A percentile compares a stretch with the other conserved stretches of the same genome.
Evolutionary conservation across 2,113 vertebrate genomes (phyloP).

Genomic region (Bombycilla garrulus): DNA sequence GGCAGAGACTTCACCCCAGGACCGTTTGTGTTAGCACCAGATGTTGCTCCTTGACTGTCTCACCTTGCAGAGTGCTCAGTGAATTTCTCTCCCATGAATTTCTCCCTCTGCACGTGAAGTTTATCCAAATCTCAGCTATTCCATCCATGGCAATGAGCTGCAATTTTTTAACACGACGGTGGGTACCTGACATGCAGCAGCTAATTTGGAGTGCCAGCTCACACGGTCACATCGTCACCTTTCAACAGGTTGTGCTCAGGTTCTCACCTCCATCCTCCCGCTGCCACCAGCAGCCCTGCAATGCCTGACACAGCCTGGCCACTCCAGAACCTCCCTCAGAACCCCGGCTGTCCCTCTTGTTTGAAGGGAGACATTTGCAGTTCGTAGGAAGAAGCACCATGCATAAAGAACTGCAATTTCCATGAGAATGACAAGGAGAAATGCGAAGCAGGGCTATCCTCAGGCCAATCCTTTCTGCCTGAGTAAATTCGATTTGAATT

Average conservation of each 20-base stretch:
- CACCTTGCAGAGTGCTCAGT: background rate
- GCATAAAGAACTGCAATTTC: conserved; percentile 64
- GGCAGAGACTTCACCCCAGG: background rate
- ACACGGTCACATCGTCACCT: fast-evolving
- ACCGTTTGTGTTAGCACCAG: background rate
- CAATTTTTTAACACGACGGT: fast-evolving
- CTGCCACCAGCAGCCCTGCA: background rate
- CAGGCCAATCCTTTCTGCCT: conserved; percentile 69
- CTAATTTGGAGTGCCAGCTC: background rate
- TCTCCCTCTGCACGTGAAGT: background rate
- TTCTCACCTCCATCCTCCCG: background rate
- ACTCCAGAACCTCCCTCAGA: background rate
- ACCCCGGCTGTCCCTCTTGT: background rate
- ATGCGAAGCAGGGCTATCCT: conserved; percentile 40
- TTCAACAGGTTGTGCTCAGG: background rate
- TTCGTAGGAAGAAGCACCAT: background rate
- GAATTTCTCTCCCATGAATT: background rate
- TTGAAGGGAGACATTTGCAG: background rate
- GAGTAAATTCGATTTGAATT: conserved; percentile 73
- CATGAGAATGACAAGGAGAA: conserved; percentile 68
- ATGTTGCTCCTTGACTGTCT: background rate
- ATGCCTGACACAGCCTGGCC: fast-evolving
- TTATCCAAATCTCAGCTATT: background rate
- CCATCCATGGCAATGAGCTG: background rate
- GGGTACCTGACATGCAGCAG: background rate